A percentile compares a stretch with the other conserved stretches of the same genome.
Conservation (phyloP, 2,888 invertebrate genomes). For the Erannis defoliaria region DNA sequence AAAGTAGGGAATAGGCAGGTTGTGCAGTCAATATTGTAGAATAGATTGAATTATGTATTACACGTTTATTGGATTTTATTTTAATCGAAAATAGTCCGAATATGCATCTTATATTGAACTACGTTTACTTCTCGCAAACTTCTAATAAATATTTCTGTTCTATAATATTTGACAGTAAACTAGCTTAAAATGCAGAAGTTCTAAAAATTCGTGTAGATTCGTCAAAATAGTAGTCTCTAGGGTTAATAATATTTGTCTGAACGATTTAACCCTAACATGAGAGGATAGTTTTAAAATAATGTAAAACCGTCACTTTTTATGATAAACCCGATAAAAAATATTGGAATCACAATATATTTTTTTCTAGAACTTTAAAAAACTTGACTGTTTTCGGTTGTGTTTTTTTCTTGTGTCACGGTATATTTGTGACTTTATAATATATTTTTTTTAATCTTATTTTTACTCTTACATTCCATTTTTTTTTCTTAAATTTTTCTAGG, state of each 20-base stretch:
- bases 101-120: no score
- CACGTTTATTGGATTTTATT: no score
- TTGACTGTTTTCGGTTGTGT: background rate
- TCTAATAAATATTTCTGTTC: background rate
- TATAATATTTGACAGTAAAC: background rate
- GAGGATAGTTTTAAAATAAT: no score
- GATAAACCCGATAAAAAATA: no score
- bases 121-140: no score
- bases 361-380: background rate
- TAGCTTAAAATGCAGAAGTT: background rate
- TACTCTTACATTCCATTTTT: slow-evolving; percentile 43
- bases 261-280: slow-evolving; percentile 3
- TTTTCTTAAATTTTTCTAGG: slow-evolving; percentile 25
- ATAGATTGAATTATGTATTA: background rate
- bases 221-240: background rate
- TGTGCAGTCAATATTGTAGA: slow-evolving; percentile 7
- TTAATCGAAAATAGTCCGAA: no score
- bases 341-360: background rate
- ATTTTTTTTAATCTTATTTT: slow-evolving; percentile 20
- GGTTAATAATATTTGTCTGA: slow-evolving; percentile 1
- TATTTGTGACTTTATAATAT: slow-evolving; percentile 17
- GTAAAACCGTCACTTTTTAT: background rate
- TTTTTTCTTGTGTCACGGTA: slow-evolving; percentile 16
- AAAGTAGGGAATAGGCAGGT: no score
- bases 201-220: background rate